phyloP scores from a whole-genome alignment of 1,140 invertebrate genomes.

The Pantala flavescens region DNA sequence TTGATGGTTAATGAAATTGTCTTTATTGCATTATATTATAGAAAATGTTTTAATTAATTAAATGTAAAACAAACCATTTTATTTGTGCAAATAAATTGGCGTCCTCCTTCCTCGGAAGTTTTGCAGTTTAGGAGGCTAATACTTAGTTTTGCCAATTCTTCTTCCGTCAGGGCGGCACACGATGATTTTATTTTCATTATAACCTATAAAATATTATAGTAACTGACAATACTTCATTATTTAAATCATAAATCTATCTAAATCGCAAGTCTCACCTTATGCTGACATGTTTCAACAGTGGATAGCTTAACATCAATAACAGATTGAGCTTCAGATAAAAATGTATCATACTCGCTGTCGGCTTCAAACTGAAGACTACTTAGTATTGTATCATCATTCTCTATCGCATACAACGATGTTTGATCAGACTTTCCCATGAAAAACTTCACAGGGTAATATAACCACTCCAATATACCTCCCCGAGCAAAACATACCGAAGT shows the following conservation, averaged over 20 bases:
- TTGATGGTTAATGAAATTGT: too few relatives aligned
- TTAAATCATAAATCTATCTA: too few relatives aligned
- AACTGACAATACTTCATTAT: too few relatives aligned
- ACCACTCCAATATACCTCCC: background rate
- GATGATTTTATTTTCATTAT: conserved; percentile 46
- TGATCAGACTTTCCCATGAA: background rate
- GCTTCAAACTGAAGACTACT: background rate
- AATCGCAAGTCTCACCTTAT: background rate
- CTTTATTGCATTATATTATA: too few relatives aligned
- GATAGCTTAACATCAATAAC: conserved; percentile 1
- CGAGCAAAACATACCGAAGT: background rate
- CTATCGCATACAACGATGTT: background rate
- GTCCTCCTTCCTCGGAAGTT: conserved; percentile 47
- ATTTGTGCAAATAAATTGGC: conserved; percentile 46
- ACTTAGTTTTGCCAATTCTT: conserved; percentile 53
- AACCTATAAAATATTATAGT: conserved; percentile 35
- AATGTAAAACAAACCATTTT: conserved; percentile 40
- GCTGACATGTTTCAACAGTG: background rate
- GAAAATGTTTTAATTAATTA: too few relatives aligned
- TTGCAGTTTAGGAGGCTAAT: conserved; percentile 61
- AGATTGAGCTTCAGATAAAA: background rate
- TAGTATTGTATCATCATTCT: background rate
- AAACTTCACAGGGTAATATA: background rate
- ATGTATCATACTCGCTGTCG: background rate
- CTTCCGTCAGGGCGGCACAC: conserved; percentile 49